Percentiles rank a stretch among this genome's conserved stretches.
phyloP scores from a whole-genome alignment of 2,797 vertebrate species.

The Dicrostonyx torquatus region DNA sequence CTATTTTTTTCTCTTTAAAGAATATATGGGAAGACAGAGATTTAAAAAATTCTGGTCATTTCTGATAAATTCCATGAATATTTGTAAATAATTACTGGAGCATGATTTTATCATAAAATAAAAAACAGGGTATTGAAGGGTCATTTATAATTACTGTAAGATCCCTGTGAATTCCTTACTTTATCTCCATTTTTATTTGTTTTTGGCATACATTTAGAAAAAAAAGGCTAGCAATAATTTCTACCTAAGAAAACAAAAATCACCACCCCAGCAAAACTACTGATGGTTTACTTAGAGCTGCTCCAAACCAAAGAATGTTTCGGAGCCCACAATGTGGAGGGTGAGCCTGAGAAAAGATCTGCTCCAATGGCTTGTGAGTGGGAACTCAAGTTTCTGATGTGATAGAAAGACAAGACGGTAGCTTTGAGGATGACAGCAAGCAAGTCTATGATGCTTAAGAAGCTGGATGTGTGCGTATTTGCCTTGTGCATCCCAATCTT shows the following conservation, averaged over 20 bases:
- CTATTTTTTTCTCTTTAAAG: not conserved
- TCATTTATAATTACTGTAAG: constrained; percentile 12
- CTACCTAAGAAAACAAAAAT: constrained; percentile 46
- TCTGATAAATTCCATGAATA: not conserved
- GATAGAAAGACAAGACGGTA: not conserved
- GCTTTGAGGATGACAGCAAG: not conserved
- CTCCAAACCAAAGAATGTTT: not conserved
- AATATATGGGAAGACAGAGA: not conserved
- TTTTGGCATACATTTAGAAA: constrained; percentile 48
- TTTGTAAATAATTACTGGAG: not conserved
- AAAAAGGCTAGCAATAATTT: constrained; percentile 55
- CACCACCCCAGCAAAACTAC: constrained; percentile 13
- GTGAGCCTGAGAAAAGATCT: not conserved
- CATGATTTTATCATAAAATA: not conserved
- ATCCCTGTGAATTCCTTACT: constrained; percentile 38
- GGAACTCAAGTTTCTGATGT: not conserved
- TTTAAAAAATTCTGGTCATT: not conserved
- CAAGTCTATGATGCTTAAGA: not conserved
- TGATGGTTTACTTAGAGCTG: not conserved
- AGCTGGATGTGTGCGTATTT: not conserved
- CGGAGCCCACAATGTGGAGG: not conserved
- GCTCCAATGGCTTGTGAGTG: not conserved
- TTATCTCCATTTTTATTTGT: constrained; percentile 41
- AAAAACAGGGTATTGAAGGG: not conserved
- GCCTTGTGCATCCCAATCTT: not conserved